Evolutionary conservation across 1,140 invertebrate species (phyloP), one percentile per base, ranked within the genome.

Genomic region (Solen grandis): DNA sequence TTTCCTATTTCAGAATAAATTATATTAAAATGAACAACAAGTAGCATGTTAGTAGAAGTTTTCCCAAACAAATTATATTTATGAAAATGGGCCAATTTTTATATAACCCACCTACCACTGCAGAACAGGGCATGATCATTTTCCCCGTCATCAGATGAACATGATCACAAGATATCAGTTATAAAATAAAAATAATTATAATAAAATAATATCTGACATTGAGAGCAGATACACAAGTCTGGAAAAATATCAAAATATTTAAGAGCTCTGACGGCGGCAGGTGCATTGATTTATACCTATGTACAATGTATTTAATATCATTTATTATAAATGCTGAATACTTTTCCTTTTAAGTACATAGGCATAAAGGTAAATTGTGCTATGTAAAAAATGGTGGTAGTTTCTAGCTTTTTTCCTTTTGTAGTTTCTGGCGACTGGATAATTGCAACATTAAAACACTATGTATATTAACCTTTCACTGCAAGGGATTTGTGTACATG

Each of bases 1-100:
- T 62, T 31, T 29, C 59, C 16, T 62, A 62, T 62, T 62, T 62
- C 29, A 62, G 59, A 31, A 62, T 62, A 33, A 29, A 31, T 22
- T 62, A 62, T 33, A 62, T 19, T 62, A 46, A 46, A 46, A 46
- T 46, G 41, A 46, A 46, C 8, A 19, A 19, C 41, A 46, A 46
- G 41, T 46, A 46, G 41, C 41, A 46, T 10, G 41, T 19, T 46
- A 46, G 41, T 46, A 46, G 41, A 19, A 46, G 41, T 46, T 19
- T 46, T 10, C 41, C 41, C 41, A 46, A 46, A 46, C 41, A 46
- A 46, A 46, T 8, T 46, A 46, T 46, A 46, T 10, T 46, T 46
- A 46, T 46, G 41, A 46, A 46, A 46, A n/a, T n/a, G n/a, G n/a
- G n/a, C n/a, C n/a, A n/a, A 46, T 46, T 46, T 46, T 46, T 46